Evolutionary conservation across 2,797 vertebrate species (phyloP).

Genomic region (Anguilla anguilla): DNA sequence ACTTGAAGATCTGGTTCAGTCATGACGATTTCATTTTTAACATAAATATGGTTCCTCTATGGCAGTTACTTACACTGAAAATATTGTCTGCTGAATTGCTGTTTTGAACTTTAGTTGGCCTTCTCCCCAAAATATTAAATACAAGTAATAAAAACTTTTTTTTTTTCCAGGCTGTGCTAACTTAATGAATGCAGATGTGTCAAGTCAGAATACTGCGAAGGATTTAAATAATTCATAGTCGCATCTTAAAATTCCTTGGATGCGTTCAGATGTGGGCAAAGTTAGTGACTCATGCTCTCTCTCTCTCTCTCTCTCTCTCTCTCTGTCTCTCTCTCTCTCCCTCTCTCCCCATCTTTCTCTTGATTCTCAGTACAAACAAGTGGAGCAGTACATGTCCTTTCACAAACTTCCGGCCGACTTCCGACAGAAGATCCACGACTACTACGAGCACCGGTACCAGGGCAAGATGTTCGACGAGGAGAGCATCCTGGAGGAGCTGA

Average conservation of each 20-base stretch:
- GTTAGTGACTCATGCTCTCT: background rate
- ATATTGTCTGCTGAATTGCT: background rate
- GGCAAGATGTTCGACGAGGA: constrained; percentile 99
- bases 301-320: background rate
- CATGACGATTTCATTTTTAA: background rate
- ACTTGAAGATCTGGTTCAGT: background rate
- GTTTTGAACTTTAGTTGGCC: background rate
- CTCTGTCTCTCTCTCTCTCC: constrained; percentile 35
- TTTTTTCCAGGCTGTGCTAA: background rate
- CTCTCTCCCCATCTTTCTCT: constrained; percentile 16
- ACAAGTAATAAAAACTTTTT: background rate
- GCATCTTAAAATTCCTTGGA: background rate
- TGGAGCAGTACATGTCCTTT: constrained; percentile 99
- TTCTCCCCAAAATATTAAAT: background rate
- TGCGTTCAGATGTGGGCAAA: background rate
- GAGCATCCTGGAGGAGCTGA: constrained; percentile 95
- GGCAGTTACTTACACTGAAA: background rate
- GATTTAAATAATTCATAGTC: background rate
- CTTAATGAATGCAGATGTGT: background rate
- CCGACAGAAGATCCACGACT: constrained; percentile 96
- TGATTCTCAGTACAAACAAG: constrained; percentile 89
- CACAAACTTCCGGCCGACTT: constrained; percentile 96
- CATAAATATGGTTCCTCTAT: background rate
- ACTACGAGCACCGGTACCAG: constrained; percentile 97
- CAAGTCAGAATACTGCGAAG: background rate